A percentile compares a stretch with the other conserved stretches of the same genome.
Conservation (phyloP, 1,140 invertebrate species). For the Drosophila sp. region DNA sequence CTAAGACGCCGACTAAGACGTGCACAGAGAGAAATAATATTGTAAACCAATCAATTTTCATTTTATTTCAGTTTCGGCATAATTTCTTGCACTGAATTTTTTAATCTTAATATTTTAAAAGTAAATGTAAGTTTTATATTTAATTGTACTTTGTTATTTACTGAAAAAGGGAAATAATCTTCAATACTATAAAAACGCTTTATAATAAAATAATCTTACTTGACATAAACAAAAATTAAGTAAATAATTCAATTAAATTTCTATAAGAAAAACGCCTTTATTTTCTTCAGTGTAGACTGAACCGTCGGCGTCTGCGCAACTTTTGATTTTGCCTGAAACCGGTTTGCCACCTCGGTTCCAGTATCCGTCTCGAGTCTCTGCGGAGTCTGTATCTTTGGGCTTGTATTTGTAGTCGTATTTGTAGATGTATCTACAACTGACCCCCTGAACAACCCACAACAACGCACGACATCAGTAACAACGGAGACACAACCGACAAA, state of each 20-base stretch:
- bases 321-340: constrained; percentile 81
- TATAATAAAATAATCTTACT: no score
- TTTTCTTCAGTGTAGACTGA: neutral
- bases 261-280: no score
- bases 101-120: no score
- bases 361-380: constrained; percentile 18
- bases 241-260: no score
- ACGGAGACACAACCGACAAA: constrained; percentile 46
- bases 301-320: constrained; percentile 69
- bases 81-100: no score
- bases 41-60: no score
- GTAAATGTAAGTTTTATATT: no score
- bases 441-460: constrained; percentile 50
- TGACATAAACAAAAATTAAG: no score
- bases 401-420: constrained; percentile 45
- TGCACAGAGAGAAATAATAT: neutral
- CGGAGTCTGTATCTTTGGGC: constrained; percentile 53
- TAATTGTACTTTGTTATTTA: no score
- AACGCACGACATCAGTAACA: constrained; percentile 16
- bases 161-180: no score
- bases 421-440: constrained; percentile 56
- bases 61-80: no score
- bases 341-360: constrained; percentile 49
- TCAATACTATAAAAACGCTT: no score
- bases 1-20: constrained; percentile 1